phyloP scores from a whole-genome alignment of 2,797 vertebrate genomes.

The Glyptemys insculpta region DNA sequence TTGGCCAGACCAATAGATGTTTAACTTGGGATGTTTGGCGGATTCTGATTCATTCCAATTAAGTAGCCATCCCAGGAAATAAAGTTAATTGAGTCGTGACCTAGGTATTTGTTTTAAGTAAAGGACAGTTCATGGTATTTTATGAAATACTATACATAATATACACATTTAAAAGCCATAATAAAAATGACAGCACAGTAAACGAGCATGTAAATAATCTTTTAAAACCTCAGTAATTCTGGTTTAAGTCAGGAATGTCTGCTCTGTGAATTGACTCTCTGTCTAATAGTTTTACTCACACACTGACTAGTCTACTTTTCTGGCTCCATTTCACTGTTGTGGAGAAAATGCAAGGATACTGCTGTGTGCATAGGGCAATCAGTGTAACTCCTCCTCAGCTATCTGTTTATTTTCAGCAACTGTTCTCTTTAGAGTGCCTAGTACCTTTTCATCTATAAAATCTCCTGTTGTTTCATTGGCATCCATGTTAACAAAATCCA shows the following conservation, averaged over 20 bases:
- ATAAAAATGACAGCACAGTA: not conserved
- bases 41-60: not conserved
- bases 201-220: not conserved
- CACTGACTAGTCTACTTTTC: not conserved
- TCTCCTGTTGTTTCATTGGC: not conserved
- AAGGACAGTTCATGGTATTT: not conserved
- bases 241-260: not conserved
- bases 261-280: not conserved
- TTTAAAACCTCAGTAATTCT: not conserved
- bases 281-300: not conserved
- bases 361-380: not conserved
- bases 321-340: not conserved
- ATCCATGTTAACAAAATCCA: not conserved
- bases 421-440: not conserved
- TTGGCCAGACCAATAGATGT: not conserved
- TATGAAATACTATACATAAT: not conserved
- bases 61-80: not conserved
- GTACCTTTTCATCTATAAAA: slow-evolving; percentile 1
- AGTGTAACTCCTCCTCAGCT: not conserved
- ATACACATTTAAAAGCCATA: not conserved
- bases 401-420: not conserved
- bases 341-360: not conserved
- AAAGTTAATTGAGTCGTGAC: not conserved
- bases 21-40: not conserved
- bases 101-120: not conserved